phyloP scores from a whole-genome alignment of 2,888 invertebrate species.

The Cheilosia variabilis region DNA sequence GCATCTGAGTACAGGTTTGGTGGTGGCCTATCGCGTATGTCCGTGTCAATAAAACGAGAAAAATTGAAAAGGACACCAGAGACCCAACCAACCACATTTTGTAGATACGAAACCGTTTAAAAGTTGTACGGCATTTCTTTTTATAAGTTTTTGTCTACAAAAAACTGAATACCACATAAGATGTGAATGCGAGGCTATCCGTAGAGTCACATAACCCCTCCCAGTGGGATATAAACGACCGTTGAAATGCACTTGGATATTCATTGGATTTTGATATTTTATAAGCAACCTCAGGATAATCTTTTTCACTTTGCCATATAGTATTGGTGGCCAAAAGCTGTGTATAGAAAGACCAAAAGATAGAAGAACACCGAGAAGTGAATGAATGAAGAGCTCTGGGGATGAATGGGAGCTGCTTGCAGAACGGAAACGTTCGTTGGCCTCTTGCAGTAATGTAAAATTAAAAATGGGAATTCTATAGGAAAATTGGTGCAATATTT shows the following conservation, averaged over 20 bases:
- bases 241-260: conserved; percentile 70
- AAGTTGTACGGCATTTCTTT: conserved; percentile 25
- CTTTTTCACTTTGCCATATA: conserved; percentile 60
- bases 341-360: conserved; percentile 5
- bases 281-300: conserved; percentile 72
- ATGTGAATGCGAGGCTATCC: not conserved
- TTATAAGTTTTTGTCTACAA: conserved; percentile 40
- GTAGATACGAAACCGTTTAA: conserved; percentile 46
- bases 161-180: conserved; percentile 44
- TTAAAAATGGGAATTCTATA: conserved; percentile 59
- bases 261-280: conserved; percentile 74
- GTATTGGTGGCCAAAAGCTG: conserved; percentile 11
- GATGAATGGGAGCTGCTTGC: conserved; percentile 2
- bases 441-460: conserved; percentile 44
- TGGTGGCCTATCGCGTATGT: conserved; percentile 23
- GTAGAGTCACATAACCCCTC: not conserved
- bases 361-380: not conserved
- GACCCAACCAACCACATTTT: conserved; percentile 9
- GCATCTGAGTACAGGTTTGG: conserved; percentile 1
- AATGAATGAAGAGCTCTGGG: conserved; percentile 9
- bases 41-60: conserved; percentile 45
- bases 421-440: conserved; percentile 13
- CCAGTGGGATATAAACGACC: conserved; percentile 31
- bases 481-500: conserved; percentile 52
- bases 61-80: conserved; percentile 43